phyloP scores from a whole-genome alignment of 2,113 vertebrate species.

The Sminthopsis crassicaudata region DNA sequence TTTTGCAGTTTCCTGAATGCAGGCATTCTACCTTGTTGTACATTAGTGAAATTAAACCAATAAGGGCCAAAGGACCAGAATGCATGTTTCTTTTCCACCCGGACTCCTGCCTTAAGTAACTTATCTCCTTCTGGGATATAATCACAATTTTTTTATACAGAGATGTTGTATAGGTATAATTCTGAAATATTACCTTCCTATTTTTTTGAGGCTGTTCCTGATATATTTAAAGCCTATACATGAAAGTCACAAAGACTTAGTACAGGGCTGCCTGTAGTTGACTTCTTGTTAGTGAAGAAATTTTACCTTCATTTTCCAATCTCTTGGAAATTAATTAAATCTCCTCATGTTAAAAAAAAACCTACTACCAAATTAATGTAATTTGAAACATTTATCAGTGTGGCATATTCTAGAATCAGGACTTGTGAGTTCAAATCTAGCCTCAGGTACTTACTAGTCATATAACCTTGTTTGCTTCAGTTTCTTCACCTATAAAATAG shows the following conservation, averaged over 20 bases:
- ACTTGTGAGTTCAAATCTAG: not conserved
- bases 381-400: not conserved
- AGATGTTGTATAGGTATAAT: not conserved
- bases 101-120: not conserved
- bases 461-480: not conserved
- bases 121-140: not conserved
- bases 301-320: not conserved
- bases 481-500: too few relatives aligned
- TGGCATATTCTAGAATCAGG: not conserved
- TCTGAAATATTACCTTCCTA: slow-evolving; percentile 21
- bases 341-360: not conserved
- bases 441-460: not conserved
- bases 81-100: not conserved
- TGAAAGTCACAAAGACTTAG: not conserved
- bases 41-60: not conserved
- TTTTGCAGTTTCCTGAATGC: not conserved
- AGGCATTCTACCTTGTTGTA: not conserved
- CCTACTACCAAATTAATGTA: not conserved
- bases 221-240: slow-evolving; percentile 8
- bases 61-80: not conserved
- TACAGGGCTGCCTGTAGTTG: not conserved
- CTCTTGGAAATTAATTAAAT: not conserved
- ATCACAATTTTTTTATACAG: not conserved
- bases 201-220: slow-evolving; percentile 36
- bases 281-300: not conserved